A percentile compares a stretch with the other conserved stretches of the same genome.
Evolutionary conservation across 2,113 vertebrate genomes (phyloP).

Genomic region (Hippocampus guttulatus): DNA sequence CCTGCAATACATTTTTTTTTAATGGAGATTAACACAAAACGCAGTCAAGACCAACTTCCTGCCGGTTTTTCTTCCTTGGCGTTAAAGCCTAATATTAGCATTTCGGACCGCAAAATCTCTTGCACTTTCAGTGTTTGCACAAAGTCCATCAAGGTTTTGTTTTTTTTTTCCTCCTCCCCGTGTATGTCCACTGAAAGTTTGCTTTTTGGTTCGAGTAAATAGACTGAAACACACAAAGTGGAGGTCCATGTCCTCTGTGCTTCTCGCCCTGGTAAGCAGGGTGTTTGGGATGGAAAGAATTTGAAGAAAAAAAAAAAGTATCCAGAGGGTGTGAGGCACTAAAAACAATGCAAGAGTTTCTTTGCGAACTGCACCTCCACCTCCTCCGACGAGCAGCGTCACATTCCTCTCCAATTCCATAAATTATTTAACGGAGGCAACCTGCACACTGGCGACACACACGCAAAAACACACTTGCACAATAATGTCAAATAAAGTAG

Average conservation of each 20-base stretch:
- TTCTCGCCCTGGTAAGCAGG: background rate
- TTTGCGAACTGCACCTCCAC: constrained; percentile 29
- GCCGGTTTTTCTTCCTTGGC: background rate
- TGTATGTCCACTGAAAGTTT: constrained; percentile 9
- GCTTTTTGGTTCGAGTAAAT: constrained; percentile 23
- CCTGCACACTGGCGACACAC: background rate
- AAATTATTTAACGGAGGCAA: constrained; percentile 48
- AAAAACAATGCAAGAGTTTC: background rate
- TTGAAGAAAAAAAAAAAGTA: background rate
- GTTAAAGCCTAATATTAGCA: background rate
- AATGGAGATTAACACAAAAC: background rate
- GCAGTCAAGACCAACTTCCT: background rate
- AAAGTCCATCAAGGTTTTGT: background rate
- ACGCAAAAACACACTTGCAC: background rate
- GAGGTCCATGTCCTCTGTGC: constrained; percentile 18
- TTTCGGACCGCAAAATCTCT: background rate
- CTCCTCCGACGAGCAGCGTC: constrained; percentile 4
- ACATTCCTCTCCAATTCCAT: constrained; percentile 28
- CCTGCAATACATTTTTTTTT: constrained; percentile 55
- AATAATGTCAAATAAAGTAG: background rate
- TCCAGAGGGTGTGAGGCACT: background rate
- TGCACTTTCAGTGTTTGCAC: background rate
- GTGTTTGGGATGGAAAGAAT: background rate
- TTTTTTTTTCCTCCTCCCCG: background rate
- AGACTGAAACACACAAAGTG: constrained; percentile 24